phyloP scores from a whole-genome alignment of 92 coral and sea anemone genomes.

The Bergia sp. region DNA sequence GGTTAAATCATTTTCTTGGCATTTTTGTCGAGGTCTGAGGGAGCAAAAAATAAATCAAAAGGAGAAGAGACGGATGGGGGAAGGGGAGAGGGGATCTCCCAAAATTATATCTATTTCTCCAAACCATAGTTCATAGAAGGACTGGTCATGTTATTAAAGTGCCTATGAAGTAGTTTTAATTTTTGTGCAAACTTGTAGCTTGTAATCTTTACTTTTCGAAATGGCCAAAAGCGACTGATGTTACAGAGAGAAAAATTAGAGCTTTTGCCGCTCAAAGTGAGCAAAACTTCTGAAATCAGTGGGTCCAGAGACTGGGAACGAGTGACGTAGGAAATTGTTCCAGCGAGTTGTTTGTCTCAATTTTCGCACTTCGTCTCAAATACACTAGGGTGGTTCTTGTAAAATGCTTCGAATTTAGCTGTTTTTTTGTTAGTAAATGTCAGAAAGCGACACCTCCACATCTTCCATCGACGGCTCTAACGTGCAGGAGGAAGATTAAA shows the following conservation, averaged over 20 bases:
- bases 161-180: neutral
- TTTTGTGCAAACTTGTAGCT: no score
- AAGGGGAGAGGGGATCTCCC: no score
- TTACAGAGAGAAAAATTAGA: no score
- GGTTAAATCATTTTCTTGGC: no score
- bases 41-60: no score
- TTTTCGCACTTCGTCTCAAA: slow-evolving; percentile 2
- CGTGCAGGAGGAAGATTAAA: slow-evolving; percentile 31
- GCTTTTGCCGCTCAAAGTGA: neutral
- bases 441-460: slow-evolving; percentile 20
- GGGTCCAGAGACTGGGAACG: neutral
- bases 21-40: no score
- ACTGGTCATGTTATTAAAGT: no score
- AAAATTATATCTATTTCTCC: no score
- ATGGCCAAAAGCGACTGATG: no score
- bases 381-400: neutral
- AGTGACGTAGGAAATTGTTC: neutral
- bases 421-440: slow-evolving; percentile 33
- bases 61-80: no score
- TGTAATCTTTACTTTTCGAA: no score
- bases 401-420: slow-evolving; percentile 27
- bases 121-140: no score
- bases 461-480: slow-evolving; percentile 11
- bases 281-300: slow-evolving; percentile 1
- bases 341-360: neutral